Evolutionary conservation across 2,797 vertebrate species (phyloP).

Genomic region (Masticophis lateralis): DNA sequence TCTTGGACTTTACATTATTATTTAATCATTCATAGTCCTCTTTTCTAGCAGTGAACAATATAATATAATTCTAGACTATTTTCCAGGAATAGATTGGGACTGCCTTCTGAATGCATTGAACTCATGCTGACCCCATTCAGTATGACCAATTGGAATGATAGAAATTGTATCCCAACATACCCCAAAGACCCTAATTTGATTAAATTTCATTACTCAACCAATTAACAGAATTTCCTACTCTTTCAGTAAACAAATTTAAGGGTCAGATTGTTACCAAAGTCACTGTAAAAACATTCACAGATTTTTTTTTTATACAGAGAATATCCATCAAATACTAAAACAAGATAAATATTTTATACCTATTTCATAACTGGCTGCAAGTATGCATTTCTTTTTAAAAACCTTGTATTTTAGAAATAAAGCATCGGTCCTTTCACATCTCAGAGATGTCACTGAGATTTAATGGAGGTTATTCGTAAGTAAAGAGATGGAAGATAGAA

Average conservation of each 20-base stretch:
- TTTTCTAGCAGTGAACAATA: not conserved
- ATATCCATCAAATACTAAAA: not conserved
- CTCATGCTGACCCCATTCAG: not conserved
- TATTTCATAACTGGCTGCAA: not conserved
- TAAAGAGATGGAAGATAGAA: not conserved
- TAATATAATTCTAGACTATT: not conserved
- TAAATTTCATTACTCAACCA: not conserved
- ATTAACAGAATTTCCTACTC: not conserved
- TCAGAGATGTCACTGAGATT: not conserved
- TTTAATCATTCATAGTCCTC: not conserved
- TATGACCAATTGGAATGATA: not conserved
- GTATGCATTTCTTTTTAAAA: not conserved
- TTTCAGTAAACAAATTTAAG: not conserved
- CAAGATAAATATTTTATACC: not conserved
- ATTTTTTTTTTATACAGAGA: not conserved
- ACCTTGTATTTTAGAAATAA: not conserved
- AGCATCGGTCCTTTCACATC: not conserved
- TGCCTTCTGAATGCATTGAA: not conserved
- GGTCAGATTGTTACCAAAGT: not conserved
- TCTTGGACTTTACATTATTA: not conserved
- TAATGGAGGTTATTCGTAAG: not conserved
- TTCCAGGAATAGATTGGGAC: not conserved
- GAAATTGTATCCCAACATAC: not conserved
- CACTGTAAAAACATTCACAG: not conserved
- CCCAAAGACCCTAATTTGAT: not conserved